These are phyloP conservation scores for Aphaenogaster ashmeadi DNA, from an alignment of 1,140 invertebrate species.

Conservation along the genomic window DNA sequence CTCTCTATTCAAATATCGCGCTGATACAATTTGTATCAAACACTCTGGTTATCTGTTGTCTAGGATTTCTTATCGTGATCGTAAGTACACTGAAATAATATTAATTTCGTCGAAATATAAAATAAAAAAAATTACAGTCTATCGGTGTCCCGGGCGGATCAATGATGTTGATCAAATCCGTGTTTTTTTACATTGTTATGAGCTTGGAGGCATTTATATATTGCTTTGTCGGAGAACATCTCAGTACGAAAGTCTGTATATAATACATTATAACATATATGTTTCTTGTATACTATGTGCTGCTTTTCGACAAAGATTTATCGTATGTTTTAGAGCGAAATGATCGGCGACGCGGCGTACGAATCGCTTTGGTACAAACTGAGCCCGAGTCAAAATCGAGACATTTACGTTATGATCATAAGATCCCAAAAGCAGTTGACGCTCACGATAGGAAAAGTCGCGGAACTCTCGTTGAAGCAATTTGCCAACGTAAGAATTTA, in stretches of 20 bases:
- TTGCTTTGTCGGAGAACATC: conserved; percentile 62
- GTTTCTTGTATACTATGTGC: neutral
- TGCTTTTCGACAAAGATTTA: neutral
- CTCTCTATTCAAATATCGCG: conserved; percentile 41
- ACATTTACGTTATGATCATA: conserved; percentile 38
- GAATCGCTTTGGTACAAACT: conserved; percentile 54
- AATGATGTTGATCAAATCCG: conserved; percentile 39
- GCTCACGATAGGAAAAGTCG: conserved; percentile 59
- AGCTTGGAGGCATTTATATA: conserved; percentile 55
- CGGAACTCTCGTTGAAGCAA: conserved; percentile 48
- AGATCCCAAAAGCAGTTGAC: conserved; percentile 60
- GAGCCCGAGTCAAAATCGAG: conserved; percentile 41
- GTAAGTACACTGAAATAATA: conserved; percentile 39
- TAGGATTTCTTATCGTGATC: conserved; percentile 55
- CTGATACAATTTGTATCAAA: conserved; percentile 49
- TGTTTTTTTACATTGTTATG: conserved; percentile 53
- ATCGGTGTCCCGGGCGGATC: conserved; percentile 17
- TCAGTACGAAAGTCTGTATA: conserved; percentile 52
- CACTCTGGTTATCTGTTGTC: conserved; percentile 58
- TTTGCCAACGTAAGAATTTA: conserved; percentile 57
- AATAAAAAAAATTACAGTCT: conserved; percentile 37
- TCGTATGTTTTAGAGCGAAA: conserved; percentile 42
- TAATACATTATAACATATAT: neutral
- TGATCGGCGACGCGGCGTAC: conserved; percentile 45
- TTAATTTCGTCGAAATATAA: neutral